These are phyloP conservation scores for Eublepharis macularius DNA, from an alignment of 2,113 vertebrate genomes.

Conservation along the genomic window DNA sequence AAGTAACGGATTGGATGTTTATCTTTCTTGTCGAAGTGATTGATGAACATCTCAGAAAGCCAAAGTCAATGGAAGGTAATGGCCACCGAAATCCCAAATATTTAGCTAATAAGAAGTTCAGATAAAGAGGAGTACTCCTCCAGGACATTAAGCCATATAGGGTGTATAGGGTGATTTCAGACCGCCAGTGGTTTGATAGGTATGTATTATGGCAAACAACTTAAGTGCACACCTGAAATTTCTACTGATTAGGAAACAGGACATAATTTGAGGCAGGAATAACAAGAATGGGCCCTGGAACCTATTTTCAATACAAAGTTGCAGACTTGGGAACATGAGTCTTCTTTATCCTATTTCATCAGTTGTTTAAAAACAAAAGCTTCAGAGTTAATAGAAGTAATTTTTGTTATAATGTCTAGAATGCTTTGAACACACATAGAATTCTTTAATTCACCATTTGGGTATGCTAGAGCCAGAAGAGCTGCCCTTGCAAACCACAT, in stretches of 20 bases:
- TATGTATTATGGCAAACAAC: background rate
- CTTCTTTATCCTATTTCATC: no score
- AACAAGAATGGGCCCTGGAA: background rate
- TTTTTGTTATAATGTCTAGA: no score
- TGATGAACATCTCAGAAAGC: background rate
- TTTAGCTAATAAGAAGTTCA: background rate
- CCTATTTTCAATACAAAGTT: background rate
- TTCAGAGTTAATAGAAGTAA: no score
- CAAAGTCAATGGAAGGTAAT: background rate
- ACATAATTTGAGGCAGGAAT: background rate
- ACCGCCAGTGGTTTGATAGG: background rate
- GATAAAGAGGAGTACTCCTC: background rate
- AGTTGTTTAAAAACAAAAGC: no score
- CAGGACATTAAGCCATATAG: background rate
- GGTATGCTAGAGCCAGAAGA: no score
- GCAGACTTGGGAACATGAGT: no score
- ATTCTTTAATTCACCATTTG: no score
- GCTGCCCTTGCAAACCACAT: no score
- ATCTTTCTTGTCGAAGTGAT: background rate
- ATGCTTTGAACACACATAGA: no score
- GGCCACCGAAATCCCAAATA: background rate
- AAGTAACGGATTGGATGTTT: background rate
- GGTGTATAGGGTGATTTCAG: background rate
- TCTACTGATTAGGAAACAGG: slow-evolving; percentile 8
- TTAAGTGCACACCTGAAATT: background rate